Conservation (phyloP, 2,113 vertebrate genomes). For the Dicerorhinus sumatrensis region DNA sequence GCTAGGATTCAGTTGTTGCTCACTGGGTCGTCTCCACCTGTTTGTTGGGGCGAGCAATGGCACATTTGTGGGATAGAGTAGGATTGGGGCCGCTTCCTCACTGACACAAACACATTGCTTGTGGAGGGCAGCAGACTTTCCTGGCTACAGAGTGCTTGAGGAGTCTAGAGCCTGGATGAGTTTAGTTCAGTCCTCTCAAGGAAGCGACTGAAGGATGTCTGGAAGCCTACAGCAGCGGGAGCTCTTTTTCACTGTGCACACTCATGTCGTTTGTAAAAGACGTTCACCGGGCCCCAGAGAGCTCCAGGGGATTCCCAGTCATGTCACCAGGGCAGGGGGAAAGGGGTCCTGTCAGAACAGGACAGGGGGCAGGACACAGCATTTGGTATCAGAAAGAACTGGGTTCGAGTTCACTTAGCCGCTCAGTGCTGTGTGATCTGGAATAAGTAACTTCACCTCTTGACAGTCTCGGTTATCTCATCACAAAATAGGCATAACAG, state of each 20-base stretch:
- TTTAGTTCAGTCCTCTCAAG: neutral
- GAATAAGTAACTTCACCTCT: neutral
- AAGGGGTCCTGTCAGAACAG: neutral
- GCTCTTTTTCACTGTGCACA: neutral
- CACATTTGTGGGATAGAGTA: rapidly evolving
- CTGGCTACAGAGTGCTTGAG: neutral
- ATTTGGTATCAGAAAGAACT: neutral
- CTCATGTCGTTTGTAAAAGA: neutral
- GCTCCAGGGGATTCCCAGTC: neutral
- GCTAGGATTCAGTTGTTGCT: rapidly evolving
- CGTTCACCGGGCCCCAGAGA: neutral
- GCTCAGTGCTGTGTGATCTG: rapidly evolving
- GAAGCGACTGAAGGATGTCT: neutral
- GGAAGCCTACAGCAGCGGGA: neutral
- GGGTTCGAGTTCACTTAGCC: too few species aligned
- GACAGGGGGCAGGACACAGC: neutral
- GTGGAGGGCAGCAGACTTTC: rapidly evolving
- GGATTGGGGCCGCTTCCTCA: rapidly evolving
- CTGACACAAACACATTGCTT: neutral
- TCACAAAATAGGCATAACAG: too few species aligned
- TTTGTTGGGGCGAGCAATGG: neutral
- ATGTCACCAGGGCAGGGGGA: rapidly evolving
- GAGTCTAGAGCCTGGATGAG: neutral
- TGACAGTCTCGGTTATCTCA: neutral
- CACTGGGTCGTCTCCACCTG: too few species aligned